Percentiles rank a stretch among this genome's conserved stretches.
Evolutionary conservation across 2,888 invertebrate species (phyloP).

Genomic region (Malachius bipustulatus): DNA sequence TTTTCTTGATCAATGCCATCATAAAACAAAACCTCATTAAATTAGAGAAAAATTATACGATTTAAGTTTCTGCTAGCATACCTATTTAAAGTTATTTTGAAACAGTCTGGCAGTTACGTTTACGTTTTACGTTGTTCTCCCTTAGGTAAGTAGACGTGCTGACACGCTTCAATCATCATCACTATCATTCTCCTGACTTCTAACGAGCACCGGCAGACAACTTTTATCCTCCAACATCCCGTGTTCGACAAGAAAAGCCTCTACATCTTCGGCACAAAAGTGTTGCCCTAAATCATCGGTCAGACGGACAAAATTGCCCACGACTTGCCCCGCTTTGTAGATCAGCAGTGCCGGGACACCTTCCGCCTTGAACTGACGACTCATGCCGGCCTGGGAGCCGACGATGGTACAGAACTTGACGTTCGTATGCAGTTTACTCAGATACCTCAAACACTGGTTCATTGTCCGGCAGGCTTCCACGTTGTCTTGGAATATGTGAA

Average conservation of each 20-base stretch:
- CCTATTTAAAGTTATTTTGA: too few relatives aligned
- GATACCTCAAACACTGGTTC: conserved; percentile 67
- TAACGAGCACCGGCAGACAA: conserved; percentile 40
- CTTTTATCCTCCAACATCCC: conserved; percentile 66
- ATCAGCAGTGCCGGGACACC: conserved; percentile 87
- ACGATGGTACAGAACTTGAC: conserved; percentile 86
- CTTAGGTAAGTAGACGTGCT: too few relatives aligned
- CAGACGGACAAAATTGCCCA: conserved; percentile 85
- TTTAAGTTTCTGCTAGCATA: too few relatives aligned
- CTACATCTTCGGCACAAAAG: conserved; percentile 82
- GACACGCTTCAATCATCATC: too few relatives aligned
- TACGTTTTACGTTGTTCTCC: too few relatives aligned
- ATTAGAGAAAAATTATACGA: too few relatives aligned
- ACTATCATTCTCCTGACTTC: conserved; percentile 27
- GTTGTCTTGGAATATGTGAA: conserved; percentile 76
- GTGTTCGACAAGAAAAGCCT: conserved; percentile 78
- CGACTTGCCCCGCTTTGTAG: conserved; percentile 79
- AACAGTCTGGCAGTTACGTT: too few relatives aligned
- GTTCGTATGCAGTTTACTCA: conserved; percentile 66
- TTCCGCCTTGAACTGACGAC: conserved; percentile 68
- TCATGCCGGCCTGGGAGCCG: conserved; percentile 73
- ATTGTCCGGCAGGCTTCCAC: conserved; percentile 61
- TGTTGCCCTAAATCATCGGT: conserved; percentile 81
- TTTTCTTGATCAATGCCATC: too few relatives aligned
- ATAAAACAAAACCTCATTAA: too few relatives aligned